Evolutionary conservation across 2,888 invertebrate species (phyloP), one percentile per base, ranked within the genome.

Genomic region (Epistrophella euchroma): DNA sequence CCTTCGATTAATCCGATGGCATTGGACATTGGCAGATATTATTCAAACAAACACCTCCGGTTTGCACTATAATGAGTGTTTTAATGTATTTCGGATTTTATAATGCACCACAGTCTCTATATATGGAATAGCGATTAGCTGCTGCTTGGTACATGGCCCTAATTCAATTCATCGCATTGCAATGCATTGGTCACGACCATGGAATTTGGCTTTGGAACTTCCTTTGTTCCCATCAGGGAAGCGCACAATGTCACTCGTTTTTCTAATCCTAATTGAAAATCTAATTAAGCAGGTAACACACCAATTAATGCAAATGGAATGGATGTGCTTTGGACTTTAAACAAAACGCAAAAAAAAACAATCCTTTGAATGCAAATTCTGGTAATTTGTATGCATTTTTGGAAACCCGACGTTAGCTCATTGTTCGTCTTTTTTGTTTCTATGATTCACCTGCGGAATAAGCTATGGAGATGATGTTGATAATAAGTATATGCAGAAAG

Each of bases 301-400:
- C 45, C 77, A 86, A 76, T 82, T 74, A 82, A 86, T 82, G 77
- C 74, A 82, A 82, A 86, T 86, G 40, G 60, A 37, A 17, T 45
- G 28, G 17, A 64, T 60, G 66, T 77, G 66, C 40, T 43, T 32
- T 62, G 4, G 52, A 58, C 50, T 71, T 62, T 22, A 28, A 75
- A 45, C 64, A n/a, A 52, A 52, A 28, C n/a, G n/a, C 22, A 50
- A 13, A 60, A 15, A 4, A 37, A 58, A 60, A 40, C 60, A 60
- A 78, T 86, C 77, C 86, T 86, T 86, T 86, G 64, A 78, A 86
- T 86, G 86, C 86, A 86, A 86, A 86, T 86, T 74, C 52, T 40
- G 13, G 72, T 64, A 74, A 71, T 74, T 82, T 77, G 66, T 37
- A 76, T 80, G 40, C 68, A 32, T 43, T 71, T 62, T 40, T 62